Base-by-base conservation (phyloP, 1,140 invertebrate genomes). In the Saccostrea glomerata region DNA sequence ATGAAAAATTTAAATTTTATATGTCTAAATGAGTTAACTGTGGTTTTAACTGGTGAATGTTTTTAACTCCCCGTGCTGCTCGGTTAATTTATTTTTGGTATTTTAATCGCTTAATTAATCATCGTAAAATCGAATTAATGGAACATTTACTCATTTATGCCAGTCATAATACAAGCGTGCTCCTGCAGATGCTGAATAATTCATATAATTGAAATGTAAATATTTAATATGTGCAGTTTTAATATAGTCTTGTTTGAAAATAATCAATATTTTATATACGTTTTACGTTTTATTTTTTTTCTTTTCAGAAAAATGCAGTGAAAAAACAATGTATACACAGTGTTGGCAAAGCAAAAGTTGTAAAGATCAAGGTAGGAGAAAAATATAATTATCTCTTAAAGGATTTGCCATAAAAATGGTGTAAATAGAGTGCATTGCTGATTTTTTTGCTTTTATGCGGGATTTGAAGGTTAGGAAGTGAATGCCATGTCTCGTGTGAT, bases 241-340 rank as follows among this genome's bases (percentile, higher is more conserved):
- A n/a, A n/a, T n/a, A n/a, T n/a, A 30, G 70, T 25, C 25, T 25
- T 30, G 47, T 25, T 58, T 9, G 36, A 30, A n/a, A 82, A 1
- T 20, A 60, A 83, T 83, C 30, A 20, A 23, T 77, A 30, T 36
- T 83, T 36, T 36, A 0, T 36, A 36, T 36, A n/a, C n/a, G n/a
- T n/a, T n/a, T n/a, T n/a, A n/a, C n/a, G 30, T 36, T 36, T 58
- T 13, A 17, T 56, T 82, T 83, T 56, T 47, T 55, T 30, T 89
- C 54, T 63, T 84, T 87, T 73, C 85, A 90, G 90, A 90, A 90
- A 84, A 90, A 88, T 82, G 88, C 86, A n/a, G 90, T 90, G 47
- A 90, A 90, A 82, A 90, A 90, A 58, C 90, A 88, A 73, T 90
- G 88, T 87, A 84, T 86, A 56, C 90, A 90, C 58, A 88, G 77